Evolutionary conservation across 2,888 invertebrate genomes (phyloP), one percentile per base, ranked within the genome.

Genomic region (Miltochrista miniata): DNA sequence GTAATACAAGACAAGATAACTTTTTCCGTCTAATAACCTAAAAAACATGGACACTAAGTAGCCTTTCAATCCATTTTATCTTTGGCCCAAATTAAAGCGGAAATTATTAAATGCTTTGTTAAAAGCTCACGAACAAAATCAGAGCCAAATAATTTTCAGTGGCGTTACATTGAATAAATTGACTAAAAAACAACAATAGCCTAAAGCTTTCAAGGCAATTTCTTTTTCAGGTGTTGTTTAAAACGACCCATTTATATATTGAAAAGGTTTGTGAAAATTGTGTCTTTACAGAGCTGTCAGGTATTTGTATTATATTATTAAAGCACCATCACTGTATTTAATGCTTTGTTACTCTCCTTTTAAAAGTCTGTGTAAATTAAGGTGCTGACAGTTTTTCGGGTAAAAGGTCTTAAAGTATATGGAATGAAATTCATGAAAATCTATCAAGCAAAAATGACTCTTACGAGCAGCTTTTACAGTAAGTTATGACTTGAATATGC

Each of bases 131-230:
- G 48, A 49, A 56, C 45, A 54, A 59, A 57, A 56, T 57, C 50
- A 48, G 47, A 41, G 35, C 31, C 41, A 31, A 57, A 45, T 49
- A 43, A 49, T 60, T 64, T 50, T 45, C 29, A 51, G 38, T 49
- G 51, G 40, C 39, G 48, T 64, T 49, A 65, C 68, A 61, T 56
- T 58, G 38, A 58, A 60, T 62, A 68, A 73, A 73, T 70, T 70
- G 63, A 64, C 70, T 69, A 64, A 61, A 62, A 64, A 69, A 70
- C 59, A 47, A 73, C 68, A 64, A 70, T 59, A 67, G 66, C 29
- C 38, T 42, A 45, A 60, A 56, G 64, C 67, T 61, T 70, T 67
- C 59, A 55, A 48, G 47, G 50, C 54, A 51, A 56, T 53, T 54
- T 49, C 56, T 61, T 35, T 64, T 59, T 49, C 30, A 57, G 56